Percentiles rank a stretch among this genome's conserved stretches.
Evolutionary conservation across 2,113 vertebrate genomes (phyloP).

Genomic region (Egretta garzetta): DNA sequence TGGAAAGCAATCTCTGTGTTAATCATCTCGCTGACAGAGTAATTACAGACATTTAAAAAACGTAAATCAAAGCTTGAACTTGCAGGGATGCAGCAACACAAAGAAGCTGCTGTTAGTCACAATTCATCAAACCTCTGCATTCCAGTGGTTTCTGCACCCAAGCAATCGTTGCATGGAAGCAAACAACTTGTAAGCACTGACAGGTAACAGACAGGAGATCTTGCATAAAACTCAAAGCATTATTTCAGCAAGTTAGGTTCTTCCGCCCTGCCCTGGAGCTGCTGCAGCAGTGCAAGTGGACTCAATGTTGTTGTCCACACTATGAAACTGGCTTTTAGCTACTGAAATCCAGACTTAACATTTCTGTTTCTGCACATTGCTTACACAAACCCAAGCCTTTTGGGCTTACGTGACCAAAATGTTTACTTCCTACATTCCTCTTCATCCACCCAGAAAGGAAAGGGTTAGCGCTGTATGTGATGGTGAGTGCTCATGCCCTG

Average conservation of each 20-base stretch:
- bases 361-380: neutral
- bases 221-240: neutral
- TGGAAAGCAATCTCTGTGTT: neutral
- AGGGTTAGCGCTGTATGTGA: neutral
- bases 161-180: neutral
- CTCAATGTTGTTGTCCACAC: rapidly evolving
- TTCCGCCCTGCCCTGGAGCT: neutral
- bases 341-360: neutral
- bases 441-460: neutral
- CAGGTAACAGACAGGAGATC: neutral
- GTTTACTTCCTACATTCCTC: neutral
- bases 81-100: neutral
- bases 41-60: slow-evolving; percentile 1
- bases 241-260: neutral
- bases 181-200: neutral
- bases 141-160: neutral
- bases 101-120: slow-evolving; percentile 1
- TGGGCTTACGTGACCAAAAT: neutral
- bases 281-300: neutral
- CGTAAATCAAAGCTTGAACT: slow-evolving; percentile 18
- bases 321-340: neutral
- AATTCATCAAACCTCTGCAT: neutral
- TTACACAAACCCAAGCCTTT: neutral
- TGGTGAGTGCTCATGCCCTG: neutral
- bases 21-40: neutral